These are phyloP conservation scores for Dryobates pubescens DNA, from an alignment of 2,797 vertebrate species.

Conservation along the genomic window DNA sequence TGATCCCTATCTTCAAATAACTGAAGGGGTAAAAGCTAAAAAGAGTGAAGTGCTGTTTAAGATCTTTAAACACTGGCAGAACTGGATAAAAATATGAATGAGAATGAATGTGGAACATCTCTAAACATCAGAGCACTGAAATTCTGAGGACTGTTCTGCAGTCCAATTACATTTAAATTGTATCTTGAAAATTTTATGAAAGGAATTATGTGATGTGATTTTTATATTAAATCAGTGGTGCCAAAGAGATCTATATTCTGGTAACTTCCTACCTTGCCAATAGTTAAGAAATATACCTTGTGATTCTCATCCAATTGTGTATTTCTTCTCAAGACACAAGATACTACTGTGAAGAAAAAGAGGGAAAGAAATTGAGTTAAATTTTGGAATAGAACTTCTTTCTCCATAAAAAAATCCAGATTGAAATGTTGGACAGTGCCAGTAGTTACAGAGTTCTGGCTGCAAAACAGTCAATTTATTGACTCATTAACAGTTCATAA, in stretches of 20 bases:
- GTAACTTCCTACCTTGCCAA: not conserved
- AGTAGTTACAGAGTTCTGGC: constrained; percentile 72
- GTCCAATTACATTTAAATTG: not conserved
- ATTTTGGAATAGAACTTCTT: constrained; percentile 51
- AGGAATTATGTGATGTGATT: not conserved
- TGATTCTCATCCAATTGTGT: not conserved
- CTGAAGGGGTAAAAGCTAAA: not conserved
- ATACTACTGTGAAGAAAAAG: not conserved
- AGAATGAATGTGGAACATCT: not conserved
- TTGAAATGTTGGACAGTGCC: constrained; percentile 68
- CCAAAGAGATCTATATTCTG: not conserved
- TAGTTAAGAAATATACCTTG: not conserved
- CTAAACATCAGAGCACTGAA: not conserved
- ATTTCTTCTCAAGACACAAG: not conserved
- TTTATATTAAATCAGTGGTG: not conserved
- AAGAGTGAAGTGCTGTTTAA: not conserved
- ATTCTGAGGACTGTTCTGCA: not conserved
- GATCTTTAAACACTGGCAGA: not conserved
- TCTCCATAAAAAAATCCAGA: constrained; percentile 60
- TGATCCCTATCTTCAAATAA: not conserved
- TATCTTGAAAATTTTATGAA: not conserved
- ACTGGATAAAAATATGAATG: not conserved
- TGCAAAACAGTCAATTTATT: constrained; percentile 75
- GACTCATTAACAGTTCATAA: constrained; percentile 82
- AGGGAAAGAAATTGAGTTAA: not conserved